Evolutionary conservation across 2,888 invertebrate species (phyloP).

Genomic region (Sarcophaga subvicina): DNA sequence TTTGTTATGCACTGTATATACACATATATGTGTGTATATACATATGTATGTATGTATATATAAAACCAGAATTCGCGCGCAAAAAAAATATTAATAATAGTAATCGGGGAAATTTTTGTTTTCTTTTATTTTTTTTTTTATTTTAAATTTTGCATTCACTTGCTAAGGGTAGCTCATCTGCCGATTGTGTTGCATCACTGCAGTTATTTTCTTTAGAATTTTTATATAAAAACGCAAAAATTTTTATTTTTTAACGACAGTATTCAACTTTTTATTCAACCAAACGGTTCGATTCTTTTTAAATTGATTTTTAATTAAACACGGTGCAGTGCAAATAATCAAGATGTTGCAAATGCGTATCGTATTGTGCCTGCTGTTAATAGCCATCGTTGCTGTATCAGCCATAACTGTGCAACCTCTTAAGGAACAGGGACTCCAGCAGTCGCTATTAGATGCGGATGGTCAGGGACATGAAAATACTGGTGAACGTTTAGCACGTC

Average conservation of each 20-base stretch:
- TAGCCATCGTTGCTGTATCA: constrained; percentile 35
- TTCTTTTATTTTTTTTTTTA: neutral
- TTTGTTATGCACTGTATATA: neutral
- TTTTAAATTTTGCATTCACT: neutral
- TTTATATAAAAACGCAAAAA: constrained; percentile 45
- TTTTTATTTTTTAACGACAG: neutral
- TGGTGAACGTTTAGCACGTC: constrained; percentile 70
- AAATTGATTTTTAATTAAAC: neutral
- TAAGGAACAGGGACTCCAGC: neutral
- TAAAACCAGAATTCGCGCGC: no score
- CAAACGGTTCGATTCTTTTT: neutral
- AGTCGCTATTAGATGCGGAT: constrained; percentile 68
- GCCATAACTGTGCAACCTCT: constrained; percentile 8
- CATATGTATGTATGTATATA: neutral
- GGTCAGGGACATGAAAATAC: constrained; percentile 72
- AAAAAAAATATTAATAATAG: no score
- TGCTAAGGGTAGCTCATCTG: constrained; percentile 1
- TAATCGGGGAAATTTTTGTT: neutral
- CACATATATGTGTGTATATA: neutral
- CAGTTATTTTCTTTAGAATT: neutral
- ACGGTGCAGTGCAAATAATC: no score
- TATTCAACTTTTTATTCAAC: neutral
- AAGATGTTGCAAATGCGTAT: constrained; percentile 48
- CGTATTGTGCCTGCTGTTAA: constrained; percentile 25
- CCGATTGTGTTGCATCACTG: neutral